Conservation (phyloP, 1,140 invertebrate genomes). For the Eumaeus atala region DNA sequence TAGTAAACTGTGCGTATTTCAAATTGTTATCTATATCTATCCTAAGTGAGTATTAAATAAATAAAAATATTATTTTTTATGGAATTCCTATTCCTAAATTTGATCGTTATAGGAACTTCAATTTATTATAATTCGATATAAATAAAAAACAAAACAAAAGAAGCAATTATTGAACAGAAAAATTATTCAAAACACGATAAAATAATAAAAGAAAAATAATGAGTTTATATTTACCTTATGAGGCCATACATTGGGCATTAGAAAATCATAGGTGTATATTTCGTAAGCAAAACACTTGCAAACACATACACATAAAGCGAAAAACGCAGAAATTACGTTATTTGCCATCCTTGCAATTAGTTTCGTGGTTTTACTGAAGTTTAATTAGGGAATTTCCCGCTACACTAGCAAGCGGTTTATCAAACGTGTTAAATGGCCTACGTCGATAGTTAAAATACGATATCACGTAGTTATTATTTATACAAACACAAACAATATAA, state of each 20-base stretch:
- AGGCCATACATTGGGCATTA: slow-evolving; percentile 64
- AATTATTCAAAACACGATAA: too few relatives aligned
- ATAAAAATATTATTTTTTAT: too few relatives aligned
- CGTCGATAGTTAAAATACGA: neutral
- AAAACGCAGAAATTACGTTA: slow-evolving; percentile 27
- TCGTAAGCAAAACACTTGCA: slow-evolving; percentile 34
- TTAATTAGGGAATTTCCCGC: too few relatives aligned
- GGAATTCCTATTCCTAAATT: too few relatives aligned
- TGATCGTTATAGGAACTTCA: too few relatives aligned
- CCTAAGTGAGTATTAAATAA: too few relatives aligned
- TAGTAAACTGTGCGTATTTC: too few relatives aligned
- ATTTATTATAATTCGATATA: too few relatives aligned
- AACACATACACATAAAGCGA: slow-evolving; percentile 30
- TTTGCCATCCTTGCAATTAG: slow-evolving; percentile 27
- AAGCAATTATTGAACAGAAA: neutral
- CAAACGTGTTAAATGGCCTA: neutral
- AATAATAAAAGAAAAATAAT: slow-evolving; percentile 5
- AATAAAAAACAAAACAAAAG: too few relatives aligned
- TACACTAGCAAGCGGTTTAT: too few relatives aligned
- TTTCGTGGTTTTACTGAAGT: neutral
- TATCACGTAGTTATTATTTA: neutral
- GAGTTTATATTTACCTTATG: slow-evolving; percentile 46
- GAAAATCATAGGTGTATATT: slow-evolving; percentile 55
- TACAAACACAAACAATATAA: neutral
- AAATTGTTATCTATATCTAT: too few relatives aligned